Percentiles rank a stretch among this genome's conserved stretches.
These are phyloP conservation scores for Tachycineta bicolor DNA, from an alignment of 2,113 vertebrate species.

Conservation along the genomic window DNA sequence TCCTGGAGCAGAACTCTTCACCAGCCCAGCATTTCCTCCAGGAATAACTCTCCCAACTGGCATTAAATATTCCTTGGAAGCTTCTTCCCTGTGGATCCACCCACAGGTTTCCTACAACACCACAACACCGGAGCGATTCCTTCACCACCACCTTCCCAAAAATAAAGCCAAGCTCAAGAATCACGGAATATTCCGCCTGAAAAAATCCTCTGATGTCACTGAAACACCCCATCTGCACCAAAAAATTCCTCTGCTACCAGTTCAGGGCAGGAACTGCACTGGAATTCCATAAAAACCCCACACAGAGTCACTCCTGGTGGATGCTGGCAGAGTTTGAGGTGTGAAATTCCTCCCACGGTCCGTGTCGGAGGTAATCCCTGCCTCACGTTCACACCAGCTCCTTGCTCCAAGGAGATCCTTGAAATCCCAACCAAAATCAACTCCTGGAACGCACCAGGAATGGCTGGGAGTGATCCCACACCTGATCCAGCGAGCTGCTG, in stretches of 20 bases:
- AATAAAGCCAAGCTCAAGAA: neutral
- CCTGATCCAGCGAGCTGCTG: neutral
- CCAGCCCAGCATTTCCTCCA: neutral
- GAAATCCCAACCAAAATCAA: neutral
- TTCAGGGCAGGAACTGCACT: neutral
- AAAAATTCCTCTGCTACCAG: neutral
- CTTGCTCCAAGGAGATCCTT: neutral
- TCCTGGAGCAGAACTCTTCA: neutral
- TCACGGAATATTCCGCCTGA: neutral
- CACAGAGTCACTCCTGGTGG: neutral
- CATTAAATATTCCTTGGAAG: neutral
- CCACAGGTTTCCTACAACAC: neutral
- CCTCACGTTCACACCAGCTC: too few relatives aligned
- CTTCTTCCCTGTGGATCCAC: neutral
- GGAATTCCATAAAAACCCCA: neutral
- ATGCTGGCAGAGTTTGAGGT: too few relatives aligned
- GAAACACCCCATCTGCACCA: neutral
- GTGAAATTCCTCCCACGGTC: neutral
- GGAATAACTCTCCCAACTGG: neutral
- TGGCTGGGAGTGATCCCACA: rapidly evolving
- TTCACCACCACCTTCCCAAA: neutral
- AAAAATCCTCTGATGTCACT: neutral
- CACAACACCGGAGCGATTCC: neutral
- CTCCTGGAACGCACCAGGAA: neutral
- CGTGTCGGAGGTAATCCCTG: too few relatives aligned